Percentiles rank a stretch among this genome's conserved stretches.
Conservation (phyloP, 2,888 invertebrate genomes). For the Tetranychus piercei region DNA sequence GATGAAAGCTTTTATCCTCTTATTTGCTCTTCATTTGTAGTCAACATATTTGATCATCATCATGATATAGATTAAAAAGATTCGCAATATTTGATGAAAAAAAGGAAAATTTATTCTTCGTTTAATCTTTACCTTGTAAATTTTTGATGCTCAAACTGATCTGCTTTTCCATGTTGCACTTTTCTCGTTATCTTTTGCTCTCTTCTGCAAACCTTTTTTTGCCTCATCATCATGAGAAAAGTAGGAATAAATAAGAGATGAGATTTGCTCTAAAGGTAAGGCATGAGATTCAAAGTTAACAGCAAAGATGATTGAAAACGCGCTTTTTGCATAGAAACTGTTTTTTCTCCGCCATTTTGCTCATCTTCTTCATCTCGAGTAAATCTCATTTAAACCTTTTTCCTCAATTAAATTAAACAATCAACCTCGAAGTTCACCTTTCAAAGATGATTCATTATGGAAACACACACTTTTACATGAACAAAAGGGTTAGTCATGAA, state of each 20-base stretch:
- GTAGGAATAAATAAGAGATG: not conserved
- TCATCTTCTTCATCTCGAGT: not conserved
- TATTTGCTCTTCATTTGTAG: no score
- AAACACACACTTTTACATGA: no score
- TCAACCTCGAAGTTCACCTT: no score
- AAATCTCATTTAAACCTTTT: not conserved
- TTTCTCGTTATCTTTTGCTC: conserved; percentile 5
- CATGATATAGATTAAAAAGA: not conserved
- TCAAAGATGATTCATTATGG: no score
- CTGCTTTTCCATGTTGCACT: conserved; percentile 2
- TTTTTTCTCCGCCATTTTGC: not conserved
- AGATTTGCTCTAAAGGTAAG: not conserved
- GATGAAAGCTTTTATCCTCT: no score
- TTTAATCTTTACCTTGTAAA: not conserved
- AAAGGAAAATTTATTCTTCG: no score
- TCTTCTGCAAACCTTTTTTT: not conserved
- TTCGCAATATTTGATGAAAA: not conserved
- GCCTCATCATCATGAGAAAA: not conserved
- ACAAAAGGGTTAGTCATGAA: no score
- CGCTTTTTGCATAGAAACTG: not conserved
- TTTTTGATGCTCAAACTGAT: not conserved
- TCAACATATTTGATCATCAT: not conserved
- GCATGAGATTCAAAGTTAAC: not conserved
- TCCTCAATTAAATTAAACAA: no score
- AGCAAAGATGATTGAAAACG: not conserved